Conservation (phyloP, 2,113 vertebrate genomes). For the Sylvietta virens region DNA sequence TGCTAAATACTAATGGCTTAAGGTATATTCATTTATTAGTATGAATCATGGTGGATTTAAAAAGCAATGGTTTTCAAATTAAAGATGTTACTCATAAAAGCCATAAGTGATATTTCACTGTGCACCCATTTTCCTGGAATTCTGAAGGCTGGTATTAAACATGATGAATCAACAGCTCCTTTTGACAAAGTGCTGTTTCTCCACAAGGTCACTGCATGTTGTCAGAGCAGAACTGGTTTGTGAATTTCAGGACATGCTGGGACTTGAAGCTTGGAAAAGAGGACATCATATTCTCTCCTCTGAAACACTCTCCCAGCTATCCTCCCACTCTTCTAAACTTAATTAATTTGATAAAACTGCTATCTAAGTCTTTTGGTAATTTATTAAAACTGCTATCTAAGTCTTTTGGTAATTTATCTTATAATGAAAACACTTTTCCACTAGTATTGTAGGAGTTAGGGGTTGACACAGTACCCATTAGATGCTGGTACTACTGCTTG, state of each 20-base stretch:
- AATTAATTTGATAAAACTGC: neutral
- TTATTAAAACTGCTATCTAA: neutral
- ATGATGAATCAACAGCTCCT: neutral
- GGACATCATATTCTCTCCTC: neutral
- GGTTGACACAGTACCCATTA: neutral
- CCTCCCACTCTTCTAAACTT: neutral
- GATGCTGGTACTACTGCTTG: neutral
- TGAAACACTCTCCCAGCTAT: neutral
- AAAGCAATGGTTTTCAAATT: neutral
- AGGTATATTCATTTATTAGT: neutral
- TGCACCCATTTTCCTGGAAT: neutral
- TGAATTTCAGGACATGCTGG: neutral
- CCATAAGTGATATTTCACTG: neutral
- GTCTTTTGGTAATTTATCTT: neutral
- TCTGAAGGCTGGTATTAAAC: neutral
- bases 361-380: neutral
- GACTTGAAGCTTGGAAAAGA: neutral
- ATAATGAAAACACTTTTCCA: neutral
- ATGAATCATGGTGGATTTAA: neutral
- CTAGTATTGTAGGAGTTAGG: neutral
- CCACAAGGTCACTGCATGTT: neutral
- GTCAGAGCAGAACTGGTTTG: neutral
- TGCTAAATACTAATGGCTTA: neutral
- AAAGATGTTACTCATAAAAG: neutral
- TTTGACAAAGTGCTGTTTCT: neutral